Evolutionary conservation across 2,888 invertebrate genomes (phyloP), one percentile per base, ranked within the genome.

Genomic region (Pseudoips prasinana): DNA sequence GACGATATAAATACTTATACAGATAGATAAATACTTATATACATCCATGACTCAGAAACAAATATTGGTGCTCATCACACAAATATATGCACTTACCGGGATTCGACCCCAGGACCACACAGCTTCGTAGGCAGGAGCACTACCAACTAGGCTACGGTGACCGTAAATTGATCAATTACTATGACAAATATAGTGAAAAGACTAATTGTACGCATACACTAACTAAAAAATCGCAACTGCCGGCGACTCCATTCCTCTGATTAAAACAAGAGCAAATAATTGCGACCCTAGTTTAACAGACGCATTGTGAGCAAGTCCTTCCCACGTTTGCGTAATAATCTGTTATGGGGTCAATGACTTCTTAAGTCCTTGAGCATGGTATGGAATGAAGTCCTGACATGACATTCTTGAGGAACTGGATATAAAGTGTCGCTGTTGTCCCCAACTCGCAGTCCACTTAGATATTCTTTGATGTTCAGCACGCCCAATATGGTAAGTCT

Each of bases 301-400:
- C 44, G n/a, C n/a, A 58, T 14, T 14, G 14, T 14, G 14, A 29
- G 10, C 22, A 24, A 46, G 33, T 47, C 38, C 48, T 58, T 49
- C 42, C 30, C 41, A 51, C 37, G 44, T 51, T 60, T 59, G 47
- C 42, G 50, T 60, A 64, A 68, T 64, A 55, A 58, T 49, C 33
- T 62, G 45, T 61, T 51, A 62, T 47, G 50, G 54, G 69, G 78
- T 79, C 74, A 78, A 64, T 70, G 80, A 78, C 80, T 58, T 58
- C 38, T 58, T 50, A 57, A 60, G 72, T 75, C 76, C 78, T 78
- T 73, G 70, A 57, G 64, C 66, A 71, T 73, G 74, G 68, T 76
- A 64, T 74, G 81, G 83, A 84, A 87, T 85, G 83, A 87, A 73
- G 85, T 83, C 85, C 82, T 74, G 83, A 73, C 68, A 62, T 81